A percentile compares a stretch with the other conserved stretches of the same genome.
These are phyloP conservation scores for Musca vetustissima DNA, from an alignment of 1,140 invertebrate genomes.

Conservation along the genomic window DNA sequence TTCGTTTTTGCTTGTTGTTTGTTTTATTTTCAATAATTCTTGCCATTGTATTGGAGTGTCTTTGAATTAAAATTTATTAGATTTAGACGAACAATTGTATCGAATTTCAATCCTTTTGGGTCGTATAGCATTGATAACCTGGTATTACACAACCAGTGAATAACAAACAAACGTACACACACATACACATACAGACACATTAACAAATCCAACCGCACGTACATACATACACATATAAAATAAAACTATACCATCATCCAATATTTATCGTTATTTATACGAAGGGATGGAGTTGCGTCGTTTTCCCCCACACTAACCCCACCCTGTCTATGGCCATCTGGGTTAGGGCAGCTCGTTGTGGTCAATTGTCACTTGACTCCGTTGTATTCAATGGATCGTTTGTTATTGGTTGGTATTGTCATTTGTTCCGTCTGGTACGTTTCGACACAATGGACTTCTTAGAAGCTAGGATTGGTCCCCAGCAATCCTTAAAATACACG, in stretches of 20 bases:
- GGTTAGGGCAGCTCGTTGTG: background rate
- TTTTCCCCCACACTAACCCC: too few relatives aligned
- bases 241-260: too few relatives aligned
- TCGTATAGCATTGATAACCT: slow-evolving; percentile 7
- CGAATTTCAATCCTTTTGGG: slow-evolving; percentile 22
- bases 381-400: slow-evolving; percentile 7
- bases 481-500: background rate
- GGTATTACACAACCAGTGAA: background rate
- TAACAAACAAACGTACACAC: background rate
- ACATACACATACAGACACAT: background rate
- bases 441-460: too few relatives aligned
- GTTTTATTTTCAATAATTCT: background rate
- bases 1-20: background rate
- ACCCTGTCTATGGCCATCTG: too few relatives aligned
- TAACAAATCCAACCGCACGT: too few relatives aligned
- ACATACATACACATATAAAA: too few relatives aligned
- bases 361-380: slow-evolving; percentile 20
- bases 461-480: background rate
- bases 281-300: too few relatives aligned
- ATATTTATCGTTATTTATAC: too few relatives aligned
- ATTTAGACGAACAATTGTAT: slow-evolving; percentile 14
- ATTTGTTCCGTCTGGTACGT: too few relatives aligned
- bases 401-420: slow-evolving; percentile 2
- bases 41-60: background rate
- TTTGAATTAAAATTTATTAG: slow-evolving; percentile 16